These are phyloP conservation scores for Rhagonycha lutea DNA, from an alignment of 2,888 invertebrate genomes.

Conservation along the genomic window DNA sequence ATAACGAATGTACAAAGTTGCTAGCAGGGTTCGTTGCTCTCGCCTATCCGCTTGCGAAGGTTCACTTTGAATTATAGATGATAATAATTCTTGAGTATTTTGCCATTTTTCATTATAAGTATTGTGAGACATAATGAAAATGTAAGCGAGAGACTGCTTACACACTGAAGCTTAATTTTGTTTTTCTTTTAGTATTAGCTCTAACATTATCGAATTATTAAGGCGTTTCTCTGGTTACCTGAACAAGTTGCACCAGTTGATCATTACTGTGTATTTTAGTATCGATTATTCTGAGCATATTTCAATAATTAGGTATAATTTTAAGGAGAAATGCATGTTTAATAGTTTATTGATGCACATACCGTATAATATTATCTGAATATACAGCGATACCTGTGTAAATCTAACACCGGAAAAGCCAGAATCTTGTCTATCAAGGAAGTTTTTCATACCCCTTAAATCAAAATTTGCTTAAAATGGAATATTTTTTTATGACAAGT, in stretches of 20 bases:
- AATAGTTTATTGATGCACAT: no score
- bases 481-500: no score
- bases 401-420: no score
- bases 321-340: no score
- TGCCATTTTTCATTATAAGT: conserved; percentile 74
- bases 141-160: not conserved
- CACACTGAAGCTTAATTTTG: not conserved
- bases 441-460: no score
- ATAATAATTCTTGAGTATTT: conserved; percentile 67
- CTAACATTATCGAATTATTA: not conserved
- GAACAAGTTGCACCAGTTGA: not conserved
- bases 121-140: conserved; percentile 69
- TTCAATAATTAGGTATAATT: no score
- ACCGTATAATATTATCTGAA: no score
- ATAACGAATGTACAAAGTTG: conserved; percentile 80
- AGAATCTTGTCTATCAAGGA: no score
- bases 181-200: not conserved
- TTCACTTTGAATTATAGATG: conserved; percentile 65
- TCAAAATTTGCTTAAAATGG: no score
- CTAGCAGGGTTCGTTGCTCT: conserved; percentile 64
- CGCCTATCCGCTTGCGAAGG: conserved; percentile 64
- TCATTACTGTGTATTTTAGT: not conserved
- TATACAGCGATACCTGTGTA: no score
- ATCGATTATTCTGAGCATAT: not conserved
- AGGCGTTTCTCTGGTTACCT: not conserved